Conservation (phyloP, 2,113 vertebrate genomes). For the Ardeotis arabs region DNA sequence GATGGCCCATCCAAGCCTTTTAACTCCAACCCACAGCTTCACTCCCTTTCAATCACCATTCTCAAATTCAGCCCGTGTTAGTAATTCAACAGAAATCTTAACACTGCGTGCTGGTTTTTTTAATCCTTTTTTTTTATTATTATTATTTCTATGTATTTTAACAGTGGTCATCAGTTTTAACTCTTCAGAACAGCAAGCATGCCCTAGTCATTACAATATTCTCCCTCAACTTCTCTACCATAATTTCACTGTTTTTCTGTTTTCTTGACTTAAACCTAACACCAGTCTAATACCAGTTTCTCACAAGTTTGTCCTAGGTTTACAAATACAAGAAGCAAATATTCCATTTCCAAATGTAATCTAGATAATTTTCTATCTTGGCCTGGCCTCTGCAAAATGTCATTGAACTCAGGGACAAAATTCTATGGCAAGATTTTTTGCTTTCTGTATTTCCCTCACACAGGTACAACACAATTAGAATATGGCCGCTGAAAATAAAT, state of each 20-base stretch:
- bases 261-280: not conserved
- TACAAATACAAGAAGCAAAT: not conserved
- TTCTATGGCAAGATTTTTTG: not conserved
- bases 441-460: conserved; percentile 30
- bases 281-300: not conserved
- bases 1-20: not conserved
- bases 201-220: not conserved
- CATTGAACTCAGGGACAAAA: not conserved
- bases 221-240: not conserved
- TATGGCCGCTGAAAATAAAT: conserved; percentile 40
- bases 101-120: not conserved
- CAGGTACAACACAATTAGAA: not conserved
- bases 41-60: not conserved
- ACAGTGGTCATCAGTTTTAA: not conserved
- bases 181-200: not conserved
- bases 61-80: not conserved
- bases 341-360: not conserved
- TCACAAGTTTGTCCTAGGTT: not conserved
- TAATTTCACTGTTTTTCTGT: not conserved
- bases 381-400: not conserved
- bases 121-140: not conserved
- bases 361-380: not conserved
- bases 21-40: not conserved
- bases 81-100: not conserved
- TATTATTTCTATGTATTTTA: not conserved